Conservation (phyloP, 2,888 invertebrate genomes). For the Protonemura montana region DNA sequence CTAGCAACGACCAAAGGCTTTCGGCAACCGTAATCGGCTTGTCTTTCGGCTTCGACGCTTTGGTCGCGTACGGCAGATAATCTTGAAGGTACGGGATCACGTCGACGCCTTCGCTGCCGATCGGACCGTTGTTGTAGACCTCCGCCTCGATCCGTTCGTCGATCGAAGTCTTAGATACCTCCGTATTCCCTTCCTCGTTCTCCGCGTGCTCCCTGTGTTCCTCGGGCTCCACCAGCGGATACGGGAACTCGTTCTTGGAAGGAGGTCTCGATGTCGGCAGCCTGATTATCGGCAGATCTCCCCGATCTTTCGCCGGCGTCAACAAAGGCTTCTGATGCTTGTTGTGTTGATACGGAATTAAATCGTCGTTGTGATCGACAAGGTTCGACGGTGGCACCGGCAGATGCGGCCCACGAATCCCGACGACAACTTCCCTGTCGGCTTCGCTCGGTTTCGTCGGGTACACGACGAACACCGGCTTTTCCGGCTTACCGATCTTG, state of each 20-base stretch:
- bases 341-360: slow-evolving; percentile 29
- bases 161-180: slow-evolving; percentile 7
- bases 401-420: slow-evolving; percentile 63
- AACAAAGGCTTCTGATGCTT: slow-evolving; percentile 61
- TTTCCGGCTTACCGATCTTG: slow-evolving; percentile 52
- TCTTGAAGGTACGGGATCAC: slow-evolving; percentile 62
- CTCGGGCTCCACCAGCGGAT: slow-evolving; percentile 59
- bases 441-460: slow-evolving; percentile 65
- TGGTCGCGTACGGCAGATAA: slow-evolving; percentile 58
- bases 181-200: slow-evolving; percentile 52
- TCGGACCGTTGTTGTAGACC: slow-evolving; percentile 33
- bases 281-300: slow-evolving; percentile 59
- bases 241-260: slow-evolving; percentile 69
- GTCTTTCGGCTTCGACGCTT: slow-evolving; percentile 53
- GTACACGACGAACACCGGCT: slow-evolving; percentile 67
- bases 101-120: slow-evolving; percentile 55
- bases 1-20: slow-evolving; percentile 48
- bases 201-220: slow-evolving; percentile 58
- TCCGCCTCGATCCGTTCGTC: slow-evolving; percentile 39
- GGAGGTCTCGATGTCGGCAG: slow-evolving; percentile 55
- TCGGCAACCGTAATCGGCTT: slow-evolving; percentile 31
- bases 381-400: slow-evolving; percentile 60
- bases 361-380: slow-evolving; percentile 49
- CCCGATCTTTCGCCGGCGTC: slow-evolving; percentile 57
- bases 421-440: slow-evolving; percentile 62